phyloP scores from a whole-genome alignment of 2,888 invertebrate species.

The Lathronympha strigana region DNA sequence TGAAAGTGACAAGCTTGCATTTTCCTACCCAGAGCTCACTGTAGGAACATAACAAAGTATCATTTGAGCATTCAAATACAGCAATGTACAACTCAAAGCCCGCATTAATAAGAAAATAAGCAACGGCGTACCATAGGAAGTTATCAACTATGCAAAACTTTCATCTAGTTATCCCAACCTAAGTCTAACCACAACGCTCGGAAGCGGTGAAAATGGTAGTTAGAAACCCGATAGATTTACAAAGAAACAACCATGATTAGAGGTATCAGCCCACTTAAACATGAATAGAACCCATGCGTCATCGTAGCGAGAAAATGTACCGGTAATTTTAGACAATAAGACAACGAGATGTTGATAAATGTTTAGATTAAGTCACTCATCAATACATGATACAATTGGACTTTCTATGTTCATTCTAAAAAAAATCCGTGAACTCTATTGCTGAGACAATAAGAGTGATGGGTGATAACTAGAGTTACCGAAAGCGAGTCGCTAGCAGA shows the following conservation, averaged over 20 bases:
- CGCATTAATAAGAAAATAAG: neutral
- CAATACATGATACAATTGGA: conserved; percentile 58
- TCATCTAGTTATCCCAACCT: conserved; percentile 24
- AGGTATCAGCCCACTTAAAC: conserved; percentile 22
- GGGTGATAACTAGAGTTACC: too few relatives aligned
- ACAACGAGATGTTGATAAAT: conserved; percentile 40
- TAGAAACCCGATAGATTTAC: conserved; percentile 22
- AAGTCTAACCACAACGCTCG: conserved; percentile 15
- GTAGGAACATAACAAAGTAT: neutral
- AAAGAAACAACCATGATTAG: conserved; percentile 30
- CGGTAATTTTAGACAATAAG: conserved; percentile 34
- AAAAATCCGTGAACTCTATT: too few relatives aligned
- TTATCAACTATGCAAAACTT: conserved; percentile 20
- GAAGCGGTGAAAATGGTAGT: conserved; percentile 23
- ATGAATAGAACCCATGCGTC: conserved; percentile 34
- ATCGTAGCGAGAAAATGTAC: conserved; percentile 33
- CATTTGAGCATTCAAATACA: neutral
- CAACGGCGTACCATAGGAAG: conserved; percentile 16
- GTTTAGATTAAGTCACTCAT: conserved; percentile 38
- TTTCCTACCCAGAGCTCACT: neutral
- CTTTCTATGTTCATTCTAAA: too few relatives aligned
- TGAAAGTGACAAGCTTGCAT: neutral
- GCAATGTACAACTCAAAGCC: neutral
- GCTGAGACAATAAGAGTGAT: too few relatives aligned
- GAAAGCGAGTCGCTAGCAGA: too few relatives aligned